Evolutionary conservation across 2,797 vertebrate genomes (phyloP).

Genomic region (Echeneis naucrates): DNA sequence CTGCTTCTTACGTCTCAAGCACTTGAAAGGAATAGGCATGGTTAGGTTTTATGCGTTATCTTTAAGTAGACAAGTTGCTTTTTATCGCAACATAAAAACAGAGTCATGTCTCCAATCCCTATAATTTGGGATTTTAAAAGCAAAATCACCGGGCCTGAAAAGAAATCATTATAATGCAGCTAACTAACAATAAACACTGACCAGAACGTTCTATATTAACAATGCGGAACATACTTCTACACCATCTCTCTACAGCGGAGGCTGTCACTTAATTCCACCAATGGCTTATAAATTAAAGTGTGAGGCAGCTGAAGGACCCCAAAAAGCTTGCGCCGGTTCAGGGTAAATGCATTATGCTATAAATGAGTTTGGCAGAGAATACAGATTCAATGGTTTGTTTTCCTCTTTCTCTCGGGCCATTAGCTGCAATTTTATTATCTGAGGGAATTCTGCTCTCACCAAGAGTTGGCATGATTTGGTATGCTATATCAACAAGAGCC

Average conservation of each 20-base stretch:
- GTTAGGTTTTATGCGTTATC: background rate
- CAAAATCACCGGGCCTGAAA: constrained; percentile 7
- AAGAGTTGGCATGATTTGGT: constrained; percentile 64
- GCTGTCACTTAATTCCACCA: constrained; percentile 19
- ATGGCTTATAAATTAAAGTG: constrained; percentile 55
- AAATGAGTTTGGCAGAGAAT: constrained; percentile 69
- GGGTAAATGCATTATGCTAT: constrained; percentile 60
- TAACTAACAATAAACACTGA: constrained; percentile 5
- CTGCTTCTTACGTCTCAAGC: background rate
- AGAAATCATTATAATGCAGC: constrained; percentile 24
- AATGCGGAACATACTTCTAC: constrained; percentile 19
- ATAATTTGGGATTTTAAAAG: background rate
- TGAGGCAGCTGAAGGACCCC: constrained; percentile 37
- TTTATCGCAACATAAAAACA: background rate
- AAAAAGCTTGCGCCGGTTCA: constrained; percentile 53
- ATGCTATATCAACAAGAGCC: constrained; percentile 64
- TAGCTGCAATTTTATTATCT: constrained; percentile 65
- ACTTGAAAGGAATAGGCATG: background rate
- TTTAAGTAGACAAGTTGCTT: background rate
- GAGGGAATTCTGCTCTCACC: constrained; percentile 53
- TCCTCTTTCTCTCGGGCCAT: constrained; percentile 52
- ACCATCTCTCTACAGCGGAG: constrained; percentile 15
- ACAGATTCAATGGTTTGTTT: constrained; percentile 67
- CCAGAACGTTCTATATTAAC: constrained; percentile 15
- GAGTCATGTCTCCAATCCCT: background rate